phyloP scores from a whole-genome alignment of 1,140 invertebrate genomes.

The Drosophila pruinosa region DNA sequence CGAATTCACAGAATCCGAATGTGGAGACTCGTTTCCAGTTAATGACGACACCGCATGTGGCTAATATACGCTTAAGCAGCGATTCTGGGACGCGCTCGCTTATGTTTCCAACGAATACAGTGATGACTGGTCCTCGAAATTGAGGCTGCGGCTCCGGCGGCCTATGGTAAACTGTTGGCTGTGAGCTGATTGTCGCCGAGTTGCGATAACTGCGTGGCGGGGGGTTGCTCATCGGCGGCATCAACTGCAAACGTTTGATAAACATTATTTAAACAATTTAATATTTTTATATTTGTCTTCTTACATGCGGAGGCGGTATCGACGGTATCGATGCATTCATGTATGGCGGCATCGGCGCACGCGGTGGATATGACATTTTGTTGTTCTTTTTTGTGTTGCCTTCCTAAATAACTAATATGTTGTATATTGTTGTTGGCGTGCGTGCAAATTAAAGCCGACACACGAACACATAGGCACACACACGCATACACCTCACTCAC shows the following conservation, averaged over 20 bases:
- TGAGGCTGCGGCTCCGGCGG: slow-evolving; percentile 75
- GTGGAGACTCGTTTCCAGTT: slow-evolving; percentile 99
- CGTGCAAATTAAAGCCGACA: slow-evolving; percentile 68
- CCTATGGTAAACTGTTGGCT: slow-evolving; percentile 78
- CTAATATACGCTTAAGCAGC: slow-evolving; percentile 96
- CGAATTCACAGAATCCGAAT: slow-evolving; percentile 98
- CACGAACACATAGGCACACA: slow-evolving; percentile 27
- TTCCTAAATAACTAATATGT: slow-evolving; percentile 38
- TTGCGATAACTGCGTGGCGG: slow-evolving; percentile 82
- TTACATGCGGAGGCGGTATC: slow-evolving; percentile 83
- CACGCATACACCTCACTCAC: slow-evolving; percentile 42
- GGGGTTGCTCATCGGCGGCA: slow-evolving; percentile 83
- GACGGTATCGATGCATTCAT: slow-evolving; percentile 84
- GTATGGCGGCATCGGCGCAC: slow-evolving; percentile 85
- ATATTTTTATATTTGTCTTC: slow-evolving; percentile 6
- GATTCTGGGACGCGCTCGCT: slow-evolving; percentile 96
- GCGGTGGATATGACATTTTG: slow-evolving; percentile 79
- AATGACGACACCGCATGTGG: slow-evolving; percentile 94
- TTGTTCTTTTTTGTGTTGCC: slow-evolving; percentile 13
- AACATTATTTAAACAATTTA: no score
- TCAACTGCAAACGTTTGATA: slow-evolving; percentile 84
- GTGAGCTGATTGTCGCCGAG: slow-evolving; percentile 80
- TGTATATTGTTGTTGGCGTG: slow-evolving; percentile 37
- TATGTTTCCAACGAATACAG: slow-evolving; percentile 99
- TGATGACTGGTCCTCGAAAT: slow-evolving; percentile 92